Evolutionary conservation across 53 echinoderm and acorn worm species (phyloP), one percentile per base, ranked within the genome.

Genomic region (Luidia sarsii): DNA sequence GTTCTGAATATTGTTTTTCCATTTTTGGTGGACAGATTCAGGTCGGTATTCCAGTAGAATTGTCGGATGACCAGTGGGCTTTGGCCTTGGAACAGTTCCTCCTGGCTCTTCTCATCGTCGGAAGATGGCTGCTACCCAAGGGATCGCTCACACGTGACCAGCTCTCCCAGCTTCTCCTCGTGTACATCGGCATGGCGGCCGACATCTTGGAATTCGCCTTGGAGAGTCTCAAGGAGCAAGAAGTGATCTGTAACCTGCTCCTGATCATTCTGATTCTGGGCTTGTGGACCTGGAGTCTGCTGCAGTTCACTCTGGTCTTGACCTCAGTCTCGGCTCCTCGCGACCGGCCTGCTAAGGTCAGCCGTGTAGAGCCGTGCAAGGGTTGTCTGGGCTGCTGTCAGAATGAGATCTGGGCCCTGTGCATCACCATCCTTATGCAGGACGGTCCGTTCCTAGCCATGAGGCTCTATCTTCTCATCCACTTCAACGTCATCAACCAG

Each of bases 121-220:
- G 99, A 28, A 84, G 99, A 69, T 97, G 99, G 99, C 87, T 97
- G 4, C 80, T 97, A 6, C 99, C 99, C 0, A 94, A 91, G 72
- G 99, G 99, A 5, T 35, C 79, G 34, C 81, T 99, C 56, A 94
- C 89, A 7, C 87, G 94, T 29, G 94, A 94, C 65, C 91, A 94
- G 67, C 87, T 99, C 22, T 99, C 99, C 33, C 91, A 90, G 43
- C 87, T 99, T 20, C 87, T 99, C 30, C 67, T 99, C 21, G 91
- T 99, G 19, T 94, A 99, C 89, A 91, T 99, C 67, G 99, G 94
- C 30, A 99, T 99, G 89, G 94, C 99, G 3, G 93, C 99, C 29
- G 99, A 99, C 80, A 99, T 94, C 82, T 74, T 99, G 57, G 99
- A 99, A 64, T 99, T 99, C 71, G 83, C 83, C 39, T 64, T 86